Evolutionary conservation across 2,113 vertebrate genomes (phyloP).

Genomic region (Oxygymnocypris stewartii): DNA sequence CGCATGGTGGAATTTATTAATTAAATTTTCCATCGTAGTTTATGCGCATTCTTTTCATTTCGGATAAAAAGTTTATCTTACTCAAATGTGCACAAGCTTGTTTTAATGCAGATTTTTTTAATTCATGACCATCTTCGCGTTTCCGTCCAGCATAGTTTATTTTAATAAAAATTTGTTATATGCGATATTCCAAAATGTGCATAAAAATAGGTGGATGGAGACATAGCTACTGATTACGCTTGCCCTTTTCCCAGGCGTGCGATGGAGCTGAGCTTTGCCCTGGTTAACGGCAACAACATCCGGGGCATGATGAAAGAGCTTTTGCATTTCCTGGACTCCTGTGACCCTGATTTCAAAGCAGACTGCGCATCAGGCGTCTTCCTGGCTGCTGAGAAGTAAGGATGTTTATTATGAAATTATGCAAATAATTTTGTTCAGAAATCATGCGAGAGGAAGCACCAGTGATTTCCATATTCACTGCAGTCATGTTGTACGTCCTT

Average conservation of each 20-base stretch:
- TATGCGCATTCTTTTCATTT: too few relatives aligned
- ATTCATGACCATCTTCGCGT: too few relatives aligned
- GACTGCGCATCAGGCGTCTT: slow-evolving; percentile 99
- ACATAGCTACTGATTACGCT: neutral
- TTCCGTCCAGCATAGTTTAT: too few relatives aligned
- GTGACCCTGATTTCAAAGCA: slow-evolving; percentile 98
- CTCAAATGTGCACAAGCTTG: too few relatives aligned
- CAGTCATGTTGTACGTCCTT: neutral
- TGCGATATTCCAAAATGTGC: too few relatives aligned
- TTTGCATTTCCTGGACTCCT: slow-evolving; percentile 97
- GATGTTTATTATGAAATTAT: slow-evolving; percentile 1
- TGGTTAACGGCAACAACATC: slow-evolving; percentile 98
- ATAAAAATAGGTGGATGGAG: too few relatives aligned
- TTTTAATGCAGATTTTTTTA: too few relatives aligned
- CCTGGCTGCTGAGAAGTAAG: slow-evolving; percentile 97
- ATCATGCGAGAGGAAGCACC: neutral
- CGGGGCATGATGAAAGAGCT: slow-evolving; percentile 99
- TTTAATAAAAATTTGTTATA: too few relatives aligned
- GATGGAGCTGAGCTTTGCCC: slow-evolving; percentile 98
- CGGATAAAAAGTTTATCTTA: too few relatives aligned
- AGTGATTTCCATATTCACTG: neutral
- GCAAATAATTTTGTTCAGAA: neutral
- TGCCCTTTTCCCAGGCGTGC: slow-evolving; percentile 82
- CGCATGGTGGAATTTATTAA: too few relatives aligned
- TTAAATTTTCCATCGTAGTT: too few relatives aligned